Percentiles rank a stretch among this genome's conserved stretches.
Conservation (phyloP, 2,113 vertebrate species). For the Peucedramus taeniatus region DNA sequence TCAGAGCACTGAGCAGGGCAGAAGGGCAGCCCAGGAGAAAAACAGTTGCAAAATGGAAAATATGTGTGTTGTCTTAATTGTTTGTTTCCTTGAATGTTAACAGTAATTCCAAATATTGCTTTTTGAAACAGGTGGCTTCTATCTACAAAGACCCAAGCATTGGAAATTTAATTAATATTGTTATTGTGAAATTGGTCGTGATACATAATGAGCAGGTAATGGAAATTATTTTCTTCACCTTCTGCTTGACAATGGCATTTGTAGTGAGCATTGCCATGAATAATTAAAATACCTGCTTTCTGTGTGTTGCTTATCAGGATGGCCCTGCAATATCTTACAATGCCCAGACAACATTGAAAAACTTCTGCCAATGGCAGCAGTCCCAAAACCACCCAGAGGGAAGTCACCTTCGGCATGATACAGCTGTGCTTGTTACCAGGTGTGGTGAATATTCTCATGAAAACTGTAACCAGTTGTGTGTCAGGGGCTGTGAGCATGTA, state of each 20-base stretch:
- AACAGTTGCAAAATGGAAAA: background rate
- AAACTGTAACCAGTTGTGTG: background rate
- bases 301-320: slow-evolving; percentile 75
- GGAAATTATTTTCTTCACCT: slow-evolving; percentile 17
- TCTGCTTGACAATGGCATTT: background rate
- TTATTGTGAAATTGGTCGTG: slow-evolving; percentile 95
- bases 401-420: slow-evolving; percentile 89
- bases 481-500: background rate
- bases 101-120: slow-evolving; percentile 61
- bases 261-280: background rate
- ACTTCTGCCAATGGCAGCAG: slow-evolving; percentile 98
- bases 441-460: slow-evolving; percentile 36
- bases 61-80: background rate
- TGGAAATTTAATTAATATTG: slow-evolving; percentile 97
- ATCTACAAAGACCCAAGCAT: slow-evolving; percentile 99
- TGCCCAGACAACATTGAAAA: slow-evolving; percentile 96
- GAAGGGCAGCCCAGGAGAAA: background rate
- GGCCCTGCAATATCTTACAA: slow-evolving; percentile 93
- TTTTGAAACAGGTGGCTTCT: slow-evolving; percentile 88
- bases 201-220: slow-evolving; percentile 94
- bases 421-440: slow-evolving; percentile 96
- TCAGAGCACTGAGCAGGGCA: background rate
- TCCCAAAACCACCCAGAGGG: slow-evolving; percentile 86
- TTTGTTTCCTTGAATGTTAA: slow-evolving; percentile 29
- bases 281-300: background rate